Base-by-base conservation (phyloP, 2,888 invertebrate species). In the Lepidonotus clava region DNA sequence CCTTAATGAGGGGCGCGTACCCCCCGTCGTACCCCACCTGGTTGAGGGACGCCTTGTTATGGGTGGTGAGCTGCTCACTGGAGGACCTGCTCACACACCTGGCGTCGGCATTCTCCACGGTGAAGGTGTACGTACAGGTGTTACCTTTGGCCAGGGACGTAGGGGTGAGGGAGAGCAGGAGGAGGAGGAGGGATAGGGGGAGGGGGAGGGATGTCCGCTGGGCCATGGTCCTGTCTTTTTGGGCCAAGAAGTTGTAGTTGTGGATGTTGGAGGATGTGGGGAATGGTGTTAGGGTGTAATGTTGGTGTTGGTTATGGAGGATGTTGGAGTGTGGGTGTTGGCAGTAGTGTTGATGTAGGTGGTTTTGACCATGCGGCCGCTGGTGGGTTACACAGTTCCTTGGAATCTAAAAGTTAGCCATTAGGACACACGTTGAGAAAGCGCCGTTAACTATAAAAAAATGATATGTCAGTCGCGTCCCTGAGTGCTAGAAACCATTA, bases 81-180 rank as follows among this genome's bases (percentile, higher is more conserved):
- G 51, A 14, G 21, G 14, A 11, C 11, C 51, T 51, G 21, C 76
- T 34, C 6, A 14, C 76, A 76, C 80, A 80, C 46, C 11, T 8
- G 24, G 51, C 41, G 32, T 2, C 46, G 11, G 46, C 51, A 8
- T 46, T 46, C 46, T 80, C 41, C 80, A 80, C 80, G 46, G 80
- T 80, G 80, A 80, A 80, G 46, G 46, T 32, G 51, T 80, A 80
- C 24, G 80, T 80, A 24, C 80, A 80, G 24, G 80, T 46, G n/a
- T 80, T 46, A 18, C 28, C 28, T 18, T 41, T 18, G 11, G 41
- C 80, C 8, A 51, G 51, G 51, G 51, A 11, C 51, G 51, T 11
- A 11, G 51, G 51, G 51, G 51, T 21, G 14, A 14, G n/a, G n/a
- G 36, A 24, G 46, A 46, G 41, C 51, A 80, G 41, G 41, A 41